Base-by-base conservation (phyloP, 2,888 invertebrate genomes). In the Drosophila flavopinicola region DNA sequence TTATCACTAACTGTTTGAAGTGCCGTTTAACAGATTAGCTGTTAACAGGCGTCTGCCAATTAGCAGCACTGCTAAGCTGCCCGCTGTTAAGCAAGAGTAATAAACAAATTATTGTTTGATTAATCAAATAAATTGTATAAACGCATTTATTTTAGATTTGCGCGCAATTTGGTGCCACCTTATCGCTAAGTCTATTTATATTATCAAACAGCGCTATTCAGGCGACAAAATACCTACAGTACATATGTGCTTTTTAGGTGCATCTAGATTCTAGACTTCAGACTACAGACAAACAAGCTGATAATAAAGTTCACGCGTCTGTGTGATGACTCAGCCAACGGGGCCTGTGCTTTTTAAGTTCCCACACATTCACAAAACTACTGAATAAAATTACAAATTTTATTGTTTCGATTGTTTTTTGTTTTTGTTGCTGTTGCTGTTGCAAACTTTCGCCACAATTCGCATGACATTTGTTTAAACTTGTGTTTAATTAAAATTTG, bases 401-500 rank as follows among this genome's bases (percentile, higher is more conserved):
- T 64, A 60, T 75, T 63, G 54, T 61, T 65, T 63, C 49, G 29
- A 64, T 44, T 65, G 57, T 58, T 32, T 11, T 24, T 25, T 23
- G 39, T 49, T 58, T 56, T 52, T 54, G 25, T 32, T 45, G 35
- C 35, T 58, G 56, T 32, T 30, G 20, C 13, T 60, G 58, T 30
- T 52, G 45, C 38, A 30, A 54, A 68, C 61, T 77, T 84, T 78
- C 56, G 73, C 75, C 67, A 66, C 61, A 66, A 66, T 75, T 74
- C 75, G 71, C 73, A 80, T 79, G 78, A 75, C 75, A 84, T 75
- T 84, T 84, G 65, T 65, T 70, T 65, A 56, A 80, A 77, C 60
- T 80, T 77, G 49, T 59, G 63, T 69, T 75, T 64, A 82, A 82
- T 78, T 82, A 66, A 78, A 80, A 72, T 66, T 75, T 69, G 56